These are phyloP conservation scores for Apeltes quadracus DNA, from an alignment of 2,113 vertebrate genomes.

Conservation along the genomic window DNA sequence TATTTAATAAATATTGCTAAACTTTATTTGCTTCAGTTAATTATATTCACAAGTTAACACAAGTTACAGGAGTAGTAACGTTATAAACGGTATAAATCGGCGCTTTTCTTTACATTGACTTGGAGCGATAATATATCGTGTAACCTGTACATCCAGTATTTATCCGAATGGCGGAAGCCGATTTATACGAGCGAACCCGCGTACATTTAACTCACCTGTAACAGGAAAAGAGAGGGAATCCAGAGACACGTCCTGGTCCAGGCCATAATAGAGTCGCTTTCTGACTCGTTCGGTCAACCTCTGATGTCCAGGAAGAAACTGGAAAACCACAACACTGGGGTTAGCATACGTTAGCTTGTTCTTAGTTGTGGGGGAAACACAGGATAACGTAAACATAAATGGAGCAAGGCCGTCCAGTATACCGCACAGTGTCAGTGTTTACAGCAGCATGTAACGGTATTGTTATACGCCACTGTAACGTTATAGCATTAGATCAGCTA, in stretches of 20 bases:
- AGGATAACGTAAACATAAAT: not conserved
- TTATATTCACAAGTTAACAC: too few relatives aligned
- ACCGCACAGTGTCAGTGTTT: not conserved
- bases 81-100: too few relatives aligned
- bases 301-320: constrained; percentile 94
- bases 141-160: not conserved
- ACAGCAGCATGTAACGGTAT: not conserved
- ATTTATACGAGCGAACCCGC: too few relatives aligned
- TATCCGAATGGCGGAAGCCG: too few relatives aligned
- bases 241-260: constrained; percentile 87
- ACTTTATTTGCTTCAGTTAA: too few relatives aligned
- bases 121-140: too few relatives aligned
- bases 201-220: constrained; percentile 82
- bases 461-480: not conserved
- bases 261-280: constrained; percentile 93
- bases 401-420: not conserved
- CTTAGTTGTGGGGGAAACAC: not conserved
- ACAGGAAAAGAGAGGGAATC: constrained; percentile 88
- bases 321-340: constrained; percentile 6
- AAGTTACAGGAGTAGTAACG: too few relatives aligned
- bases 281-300: constrained; percentile 89
- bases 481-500: not conserved
- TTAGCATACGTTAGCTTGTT: not conserved
- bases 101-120: not conserved
- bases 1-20: too few relatives aligned